phyloP scores from a whole-genome alignment of 2,888 invertebrate genomes.

The Amphipyra tragopoginis region DNA sequence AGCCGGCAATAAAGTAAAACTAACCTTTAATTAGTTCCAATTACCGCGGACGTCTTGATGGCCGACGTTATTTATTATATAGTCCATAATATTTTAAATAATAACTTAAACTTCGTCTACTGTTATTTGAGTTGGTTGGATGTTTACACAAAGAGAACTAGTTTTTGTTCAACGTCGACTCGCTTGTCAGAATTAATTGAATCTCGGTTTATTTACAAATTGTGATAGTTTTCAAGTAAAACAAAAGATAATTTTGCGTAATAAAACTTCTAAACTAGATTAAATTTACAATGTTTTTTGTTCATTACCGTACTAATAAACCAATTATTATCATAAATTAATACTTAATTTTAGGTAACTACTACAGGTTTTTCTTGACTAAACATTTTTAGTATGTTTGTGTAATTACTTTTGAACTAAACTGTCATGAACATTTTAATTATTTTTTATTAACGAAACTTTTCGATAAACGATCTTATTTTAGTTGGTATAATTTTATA shows the following conservation, averaged over 20 bases:
- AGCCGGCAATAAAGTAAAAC: slow-evolving; percentile 65
- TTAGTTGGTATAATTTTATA: too few species aligned
- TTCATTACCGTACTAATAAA: slow-evolving; percentile 1
- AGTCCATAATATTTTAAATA: slow-evolving; percentile 39
- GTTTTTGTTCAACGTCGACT: slow-evolving; percentile 21
- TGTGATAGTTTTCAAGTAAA: slow-evolving; percentile 6
- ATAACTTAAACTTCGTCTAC: slow-evolving; percentile 27
- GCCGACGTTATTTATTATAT: slow-evolving; percentile 36
- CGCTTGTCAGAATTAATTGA: slow-evolving; percentile 18
- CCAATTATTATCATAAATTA: slow-evolving; percentile 13
- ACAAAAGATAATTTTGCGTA: slow-evolving; percentile 14
- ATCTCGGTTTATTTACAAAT: slow-evolving; percentile 24
- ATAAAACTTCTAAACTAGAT: slow-evolving; percentile 8
- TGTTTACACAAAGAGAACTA: slow-evolving; percentile 27
- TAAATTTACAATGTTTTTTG: slow-evolving; percentile 1
- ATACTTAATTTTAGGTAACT: slow-evolving; percentile 7
- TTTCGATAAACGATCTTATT: too few species aligned
- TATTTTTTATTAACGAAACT: too few species aligned
- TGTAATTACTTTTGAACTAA: too few species aligned
- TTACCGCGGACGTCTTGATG: slow-evolving; percentile 58
- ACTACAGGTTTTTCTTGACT: too few species aligned
- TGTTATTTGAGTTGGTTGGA: slow-evolving; percentile 13
- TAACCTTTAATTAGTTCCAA: slow-evolving; percentile 69
- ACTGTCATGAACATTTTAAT: too few species aligned
- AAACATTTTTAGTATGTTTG: too few species aligned